Evolutionary conservation across 1,140 invertebrate genomes (phyloP).

Genomic region (Arion vulgaris): DNA sequence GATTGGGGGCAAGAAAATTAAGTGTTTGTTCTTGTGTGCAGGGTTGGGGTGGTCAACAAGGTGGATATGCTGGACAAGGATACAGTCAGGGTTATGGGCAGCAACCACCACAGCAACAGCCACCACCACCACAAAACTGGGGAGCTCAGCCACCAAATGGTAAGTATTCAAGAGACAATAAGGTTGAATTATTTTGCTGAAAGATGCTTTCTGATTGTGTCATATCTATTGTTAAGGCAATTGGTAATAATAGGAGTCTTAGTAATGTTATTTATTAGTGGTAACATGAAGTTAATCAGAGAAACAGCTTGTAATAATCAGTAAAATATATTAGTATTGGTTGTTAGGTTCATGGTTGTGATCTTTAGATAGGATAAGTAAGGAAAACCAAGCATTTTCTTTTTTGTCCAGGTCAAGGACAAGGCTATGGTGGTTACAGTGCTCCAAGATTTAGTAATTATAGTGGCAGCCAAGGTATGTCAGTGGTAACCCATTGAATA

Average conservation of each 20-base stretch:
- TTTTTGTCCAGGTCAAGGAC: constrained; percentile 23
- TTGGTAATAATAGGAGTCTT: too few relatives aligned
- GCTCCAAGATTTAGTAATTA: constrained; percentile 28
- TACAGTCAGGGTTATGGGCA: constrained; percentile 32
- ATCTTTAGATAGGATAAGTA: too few relatives aligned
- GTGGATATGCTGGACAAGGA: not conserved
- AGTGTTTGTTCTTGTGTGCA: not conserved
- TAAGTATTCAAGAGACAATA: not conserved
- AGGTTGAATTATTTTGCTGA: not conserved
- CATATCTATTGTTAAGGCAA: too few relatives aligned
- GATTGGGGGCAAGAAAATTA: too few relatives aligned
- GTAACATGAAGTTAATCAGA: too few relatives aligned
- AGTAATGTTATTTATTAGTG: too few relatives aligned
- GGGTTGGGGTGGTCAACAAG: not conserved
- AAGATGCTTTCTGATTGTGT: too few relatives aligned
- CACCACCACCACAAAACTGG: constrained; percentile 22
- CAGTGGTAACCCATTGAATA: not conserved
- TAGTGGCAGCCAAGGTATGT: constrained; percentile 27
- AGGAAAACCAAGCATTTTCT: not conserved
- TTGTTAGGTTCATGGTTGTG: too few relatives aligned
- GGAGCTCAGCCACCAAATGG: constrained; percentile 6
- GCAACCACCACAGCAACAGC: constrained; percentile 15
- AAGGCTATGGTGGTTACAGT: constrained; percentile 34
- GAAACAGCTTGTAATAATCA: too few relatives aligned
- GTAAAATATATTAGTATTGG: too few relatives aligned